Evolutionary conservation across 1,140 invertebrate genomes (phyloP).

Genomic region (Dolichoris vasculosae): DNA sequence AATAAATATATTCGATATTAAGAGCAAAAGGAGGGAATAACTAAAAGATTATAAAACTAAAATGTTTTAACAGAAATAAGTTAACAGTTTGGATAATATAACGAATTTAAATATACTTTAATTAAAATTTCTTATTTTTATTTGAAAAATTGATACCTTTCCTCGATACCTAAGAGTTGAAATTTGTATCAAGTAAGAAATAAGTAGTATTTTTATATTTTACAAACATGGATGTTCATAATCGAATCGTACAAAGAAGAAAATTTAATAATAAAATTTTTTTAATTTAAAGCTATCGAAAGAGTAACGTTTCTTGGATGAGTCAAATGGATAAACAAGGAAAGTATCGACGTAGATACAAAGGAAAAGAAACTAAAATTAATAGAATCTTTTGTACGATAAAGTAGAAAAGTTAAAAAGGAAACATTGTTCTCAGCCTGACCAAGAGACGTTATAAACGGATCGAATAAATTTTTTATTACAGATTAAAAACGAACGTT

Average conservation of each 20-base stretch:
- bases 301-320: conserved; percentile 3
- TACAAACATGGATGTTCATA: neutral
- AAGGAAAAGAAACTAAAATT: no score
- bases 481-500: neutral
- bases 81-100: neutral
- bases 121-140: no score
- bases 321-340: conserved; percentile 21
- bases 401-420: neutral
- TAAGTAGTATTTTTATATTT: neutral
- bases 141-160: no score
- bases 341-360: no score
- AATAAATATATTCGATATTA: neutral
- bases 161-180: no score
- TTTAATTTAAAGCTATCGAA: neutral
- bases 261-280: neutral
- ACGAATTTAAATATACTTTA: no score
- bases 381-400: neutral
- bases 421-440: neutral
- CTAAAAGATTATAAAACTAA: neutral
- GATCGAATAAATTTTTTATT: no score
- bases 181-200: no score
- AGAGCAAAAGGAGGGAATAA: neutral
- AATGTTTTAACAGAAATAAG: neutral
- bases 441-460: no score
- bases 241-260: neutral